phyloP scores from a whole-genome alignment of 2,113 vertebrate species.

The Vanacampus margaritifer region DNA sequence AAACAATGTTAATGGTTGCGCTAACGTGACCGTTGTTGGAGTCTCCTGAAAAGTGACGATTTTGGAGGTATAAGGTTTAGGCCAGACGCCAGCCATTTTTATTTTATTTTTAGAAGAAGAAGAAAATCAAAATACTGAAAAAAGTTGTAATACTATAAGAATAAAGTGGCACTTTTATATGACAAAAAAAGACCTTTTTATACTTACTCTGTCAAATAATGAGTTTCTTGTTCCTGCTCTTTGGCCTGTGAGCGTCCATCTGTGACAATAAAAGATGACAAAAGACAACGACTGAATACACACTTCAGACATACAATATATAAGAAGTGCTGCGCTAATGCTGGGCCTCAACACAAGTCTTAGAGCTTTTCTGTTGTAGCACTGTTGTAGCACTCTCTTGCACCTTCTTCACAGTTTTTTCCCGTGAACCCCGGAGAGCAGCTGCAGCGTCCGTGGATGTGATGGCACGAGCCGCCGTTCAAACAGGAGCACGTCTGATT shows the following conservation, averaged over 20 bases:
- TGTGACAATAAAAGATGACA: neutral
- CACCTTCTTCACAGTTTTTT: constrained; percentile 74
- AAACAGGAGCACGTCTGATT: constrained; percentile 73
- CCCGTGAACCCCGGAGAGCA: constrained; percentile 77
- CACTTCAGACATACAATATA: neutral
- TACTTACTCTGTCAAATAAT: constrained; percentile 78
- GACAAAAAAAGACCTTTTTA: neutral
- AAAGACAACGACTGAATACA: too few relatives aligned
- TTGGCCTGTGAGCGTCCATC: constrained; percentile 6
- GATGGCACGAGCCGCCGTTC: constrained; percentile 74
- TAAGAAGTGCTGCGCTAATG: neutral
- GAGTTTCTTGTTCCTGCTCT: neutral
- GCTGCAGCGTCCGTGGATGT: constrained; percentile 67
- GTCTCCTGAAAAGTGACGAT: too few relatives aligned
- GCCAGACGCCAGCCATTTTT: too few relatives aligned
- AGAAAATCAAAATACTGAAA: too few relatives aligned
- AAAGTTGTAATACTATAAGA: neutral
- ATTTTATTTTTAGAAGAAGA: constrained; percentile 12
- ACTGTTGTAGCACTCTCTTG: neutral
- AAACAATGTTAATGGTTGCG: too few relatives aligned
- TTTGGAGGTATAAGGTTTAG: too few relatives aligned
- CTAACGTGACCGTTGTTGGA: too few relatives aligned
- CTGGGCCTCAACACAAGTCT: neutral
- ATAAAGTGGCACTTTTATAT: neutral
- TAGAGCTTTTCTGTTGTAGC: neutral